Evolutionary conservation across 1,140 invertebrate genomes (phyloP), one percentile per base, ranked within the genome.

Genomic region (Ruditapes philippinarum): DNA sequence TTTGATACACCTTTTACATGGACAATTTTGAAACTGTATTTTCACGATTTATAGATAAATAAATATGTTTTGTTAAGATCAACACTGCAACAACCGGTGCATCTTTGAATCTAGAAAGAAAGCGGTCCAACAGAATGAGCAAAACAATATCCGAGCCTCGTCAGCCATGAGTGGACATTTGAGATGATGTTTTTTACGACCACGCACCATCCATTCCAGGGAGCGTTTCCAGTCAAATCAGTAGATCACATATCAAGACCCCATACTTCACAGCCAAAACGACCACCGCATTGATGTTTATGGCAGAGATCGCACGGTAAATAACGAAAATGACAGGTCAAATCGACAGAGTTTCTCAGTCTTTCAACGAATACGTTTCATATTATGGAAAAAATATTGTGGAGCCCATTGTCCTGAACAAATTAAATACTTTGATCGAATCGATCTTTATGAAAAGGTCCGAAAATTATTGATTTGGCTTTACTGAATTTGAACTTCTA

Each of bases 371-470:
- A 28, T 81, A 81, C 33, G 60, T 81, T 17, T 33, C 65, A 12
- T 62, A 81, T 28, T 81, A 81, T 54, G 79, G 79, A 65, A 60
- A 81, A 40, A 42, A 40, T 19, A 81, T 12, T 19, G 25, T 25
- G 14, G 33, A n/a, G 25, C 51, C 11, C 33, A 12, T 2, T 81
- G 54, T 38, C 9, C 5, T 17, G 22, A 40, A 38, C 2, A 25
- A 40, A 5, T 40, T 17, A 57, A 36, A 25, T 54, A 3, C 22
- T 38, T 81, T 28, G 42, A 60, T n/a, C 62, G n/a, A 60, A 81
- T 65, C 42, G 79, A 62, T 17, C 54, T 81, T 1, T 76, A 76
- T 45, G 73, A 11, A 28, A 49, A 76, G 51, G 42, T 76, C 1
- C 12, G 45, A 11, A 76, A 76, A 51, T 76, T 40, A 76, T 73